Evolutionary conservation across 2,797 vertebrate genomes (phyloP).

Genomic region (Kryptopterus vitreolus): DNA sequence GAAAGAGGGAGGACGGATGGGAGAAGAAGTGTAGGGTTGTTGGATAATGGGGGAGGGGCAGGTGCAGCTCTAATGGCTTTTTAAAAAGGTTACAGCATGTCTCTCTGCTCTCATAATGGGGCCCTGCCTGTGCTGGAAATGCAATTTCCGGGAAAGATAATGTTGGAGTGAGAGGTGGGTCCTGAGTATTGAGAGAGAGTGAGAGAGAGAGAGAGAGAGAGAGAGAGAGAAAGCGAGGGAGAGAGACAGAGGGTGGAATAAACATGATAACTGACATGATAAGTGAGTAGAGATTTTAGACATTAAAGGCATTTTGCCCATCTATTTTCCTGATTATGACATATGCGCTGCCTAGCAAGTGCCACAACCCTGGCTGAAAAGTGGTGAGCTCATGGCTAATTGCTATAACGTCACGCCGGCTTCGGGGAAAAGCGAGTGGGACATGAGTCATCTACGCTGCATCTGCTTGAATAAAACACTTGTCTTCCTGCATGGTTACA

Average conservation of each 20-base stretch:
- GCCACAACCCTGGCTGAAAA: constrained; percentile 13
- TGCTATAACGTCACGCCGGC: constrained; percentile 25
- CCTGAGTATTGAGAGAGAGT: constrained; percentile 44
- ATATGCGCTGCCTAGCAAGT: constrained; percentile 2
- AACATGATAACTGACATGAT: background rate
- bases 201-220: constrained; percentile 43
- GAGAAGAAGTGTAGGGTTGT: constrained; percentile 30
- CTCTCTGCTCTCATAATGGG: constrained; percentile 79
- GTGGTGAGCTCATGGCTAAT: constrained; percentile 41
- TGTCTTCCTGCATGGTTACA: background rate
- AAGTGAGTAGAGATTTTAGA: constrained; percentile 14
- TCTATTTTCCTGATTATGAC: background rate
- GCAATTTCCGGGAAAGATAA: constrained; percentile 82
- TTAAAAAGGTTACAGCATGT: constrained; percentile 84
- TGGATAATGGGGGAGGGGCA: constrained; percentile 64
- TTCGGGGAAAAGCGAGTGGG: constrained; percentile 24
- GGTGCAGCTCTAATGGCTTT: constrained; percentile 80
- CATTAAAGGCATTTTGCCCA: constrained; percentile 8
- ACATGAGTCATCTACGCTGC: constrained; percentile 41
- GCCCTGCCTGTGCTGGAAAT: constrained; percentile 79
- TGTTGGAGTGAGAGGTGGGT: constrained; percentile 70
- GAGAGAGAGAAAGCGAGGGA: constrained; percentile 40
- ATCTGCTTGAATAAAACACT: constrained; percentile 37
- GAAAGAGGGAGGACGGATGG: constrained; percentile 56
- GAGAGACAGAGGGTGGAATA: constrained; percentile 6